Conservation (phyloP, 2,113 vertebrate species). For the Nicator chloris region DNA sequence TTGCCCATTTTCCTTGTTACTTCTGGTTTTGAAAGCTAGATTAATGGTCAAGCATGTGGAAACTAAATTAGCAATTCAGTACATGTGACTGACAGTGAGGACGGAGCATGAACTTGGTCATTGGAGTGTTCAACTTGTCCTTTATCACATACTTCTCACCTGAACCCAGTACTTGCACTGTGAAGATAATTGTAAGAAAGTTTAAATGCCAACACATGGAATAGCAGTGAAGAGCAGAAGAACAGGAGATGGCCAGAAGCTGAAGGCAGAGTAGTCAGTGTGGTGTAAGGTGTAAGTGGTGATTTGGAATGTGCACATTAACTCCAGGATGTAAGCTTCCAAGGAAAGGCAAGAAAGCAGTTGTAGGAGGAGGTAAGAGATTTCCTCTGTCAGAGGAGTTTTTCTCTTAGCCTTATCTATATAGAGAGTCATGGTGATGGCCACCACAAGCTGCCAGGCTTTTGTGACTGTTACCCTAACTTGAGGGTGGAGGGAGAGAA, state of each 20-base stretch:
- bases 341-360: not conserved
- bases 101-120: not conserved
- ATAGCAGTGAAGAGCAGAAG: not conserved
- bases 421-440: not conserved
- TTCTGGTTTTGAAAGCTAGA: not conserved
- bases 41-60: not conserved
- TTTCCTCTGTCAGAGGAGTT: not conserved
- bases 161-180: not conserved
- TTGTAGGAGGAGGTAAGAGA: not conserved
- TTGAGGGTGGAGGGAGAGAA: rapidly evolving
- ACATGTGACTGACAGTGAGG: not conserved
- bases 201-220: not conserved
- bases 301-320: not conserved
- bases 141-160: not conserved
- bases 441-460: not conserved
- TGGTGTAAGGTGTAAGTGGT: not conserved
- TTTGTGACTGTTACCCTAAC: not conserved
- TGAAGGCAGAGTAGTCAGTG: not conserved
- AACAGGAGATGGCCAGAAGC: not conserved
- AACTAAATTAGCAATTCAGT: not conserved
- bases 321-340: not conserved
- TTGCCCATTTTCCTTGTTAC: not conserved
- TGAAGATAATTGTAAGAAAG: not conserved
- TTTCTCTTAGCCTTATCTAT: not conserved
- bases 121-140: not conserved